Evolutionary conservation across 2,888 invertebrate species (phyloP).

Genomic region (Periphyllus acericola): DNA sequence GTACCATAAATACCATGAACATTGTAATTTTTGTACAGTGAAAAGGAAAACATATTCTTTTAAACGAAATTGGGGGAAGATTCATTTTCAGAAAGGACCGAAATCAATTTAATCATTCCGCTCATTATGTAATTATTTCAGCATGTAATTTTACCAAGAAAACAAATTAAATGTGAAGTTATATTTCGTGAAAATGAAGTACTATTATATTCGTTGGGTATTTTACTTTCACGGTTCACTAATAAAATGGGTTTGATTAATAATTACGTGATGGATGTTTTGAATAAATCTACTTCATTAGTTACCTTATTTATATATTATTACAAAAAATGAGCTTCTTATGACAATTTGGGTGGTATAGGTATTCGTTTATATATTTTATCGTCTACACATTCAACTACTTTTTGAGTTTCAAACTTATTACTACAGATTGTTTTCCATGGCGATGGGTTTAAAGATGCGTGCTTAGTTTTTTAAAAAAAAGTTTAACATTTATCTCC

Average conservation of each 20-base stretch:
- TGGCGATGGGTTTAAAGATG: too few species aligned
- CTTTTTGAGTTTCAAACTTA: too few species aligned
- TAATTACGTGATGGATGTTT: neutral
- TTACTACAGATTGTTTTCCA: too few species aligned
- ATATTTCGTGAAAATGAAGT: neutral
- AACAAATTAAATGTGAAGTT: neutral
- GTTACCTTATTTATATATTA: too few species aligned
- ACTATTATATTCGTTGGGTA: neutral
- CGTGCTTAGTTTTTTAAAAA: too few species aligned
- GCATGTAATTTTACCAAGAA: neutral
- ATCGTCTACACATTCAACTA: too few species aligned
- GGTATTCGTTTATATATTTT: too few species aligned
- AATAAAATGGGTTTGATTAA: neutral
- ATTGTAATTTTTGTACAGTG: neutral
- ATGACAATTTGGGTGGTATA: too few species aligned
- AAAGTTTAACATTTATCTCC: too few species aligned
- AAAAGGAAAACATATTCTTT: neutral
- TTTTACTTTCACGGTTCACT: neutral
- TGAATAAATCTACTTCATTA: neutral
- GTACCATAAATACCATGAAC: neutral
- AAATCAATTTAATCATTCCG: neutral
- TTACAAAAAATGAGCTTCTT: too few species aligned
- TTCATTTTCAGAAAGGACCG: neutral
- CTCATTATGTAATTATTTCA: constrained; percentile 30
- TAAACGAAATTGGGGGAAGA: neutral